Evolutionary conservation across 2,888 invertebrate species (phyloP).

Genomic region (Caenorhabditis doughertyi): DNA sequence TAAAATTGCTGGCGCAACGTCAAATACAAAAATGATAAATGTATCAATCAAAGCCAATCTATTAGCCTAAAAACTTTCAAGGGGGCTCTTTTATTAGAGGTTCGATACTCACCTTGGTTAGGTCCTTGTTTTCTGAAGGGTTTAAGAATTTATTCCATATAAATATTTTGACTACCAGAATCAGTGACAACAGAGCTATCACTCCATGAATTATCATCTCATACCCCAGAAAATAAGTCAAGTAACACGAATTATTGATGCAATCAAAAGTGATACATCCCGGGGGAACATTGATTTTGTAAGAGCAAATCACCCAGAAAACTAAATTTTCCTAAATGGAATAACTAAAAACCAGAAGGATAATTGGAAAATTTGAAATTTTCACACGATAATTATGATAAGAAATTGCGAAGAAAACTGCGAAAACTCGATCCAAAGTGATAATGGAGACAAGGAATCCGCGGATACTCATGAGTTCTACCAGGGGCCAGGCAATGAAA

Average conservation of each 20-base stretch:
- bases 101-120: neutral
- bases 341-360: neutral
- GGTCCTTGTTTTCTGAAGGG: neutral
- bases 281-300: no score
- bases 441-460: neutral
- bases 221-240: no score
- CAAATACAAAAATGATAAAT: neutral
- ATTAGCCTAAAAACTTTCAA: neutral
- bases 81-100: no score
- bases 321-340: neutral
- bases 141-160: neutral
- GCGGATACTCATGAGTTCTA: neutral
- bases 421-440: conserved; percentile 13
- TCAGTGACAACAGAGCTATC: no score
- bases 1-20: neutral
- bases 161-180: neutral
- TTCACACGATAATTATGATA: conserved; percentile 3
- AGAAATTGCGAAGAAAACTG: neutral
- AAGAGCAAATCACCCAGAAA: conserved; percentile 2
- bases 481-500: no score
- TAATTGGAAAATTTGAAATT: neutral
- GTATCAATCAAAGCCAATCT: neutral
- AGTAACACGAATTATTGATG: neutral
- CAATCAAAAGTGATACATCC: neutral
- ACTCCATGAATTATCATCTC: no score